These are phyloP conservation scores for Cossypha niveicapilla DNA, from an alignment of 2,797 vertebrate genomes.

Conservation along the genomic window DNA sequence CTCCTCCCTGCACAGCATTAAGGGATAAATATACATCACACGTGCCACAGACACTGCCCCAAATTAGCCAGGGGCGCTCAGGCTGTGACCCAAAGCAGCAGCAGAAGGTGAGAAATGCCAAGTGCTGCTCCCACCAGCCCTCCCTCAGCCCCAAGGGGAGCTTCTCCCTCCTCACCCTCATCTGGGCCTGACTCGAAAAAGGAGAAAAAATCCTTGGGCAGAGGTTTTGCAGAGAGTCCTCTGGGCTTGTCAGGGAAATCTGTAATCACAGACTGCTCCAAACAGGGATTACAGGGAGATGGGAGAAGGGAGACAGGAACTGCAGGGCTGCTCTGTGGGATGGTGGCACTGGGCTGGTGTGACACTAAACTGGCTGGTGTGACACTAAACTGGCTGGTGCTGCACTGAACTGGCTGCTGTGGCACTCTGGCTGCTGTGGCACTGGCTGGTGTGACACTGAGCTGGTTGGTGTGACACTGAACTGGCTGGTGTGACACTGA, in stretches of 20 bases:
- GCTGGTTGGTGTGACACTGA: background rate
- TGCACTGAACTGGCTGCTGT: too few relatives aligned
- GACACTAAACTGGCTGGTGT: background rate
- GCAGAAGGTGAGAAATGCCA: background rate
- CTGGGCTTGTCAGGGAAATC: conserved; percentile 54
- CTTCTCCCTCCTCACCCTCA: background rate
- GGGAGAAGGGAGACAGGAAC: background rate
- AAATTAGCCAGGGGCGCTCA: background rate
- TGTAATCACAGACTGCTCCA: background rate
- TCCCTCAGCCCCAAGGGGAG: accelerated
- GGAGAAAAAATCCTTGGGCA: conserved; percentile 27
- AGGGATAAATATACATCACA: conserved; percentile 52
- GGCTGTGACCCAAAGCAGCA: background rate
- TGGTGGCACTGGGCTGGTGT: background rate
- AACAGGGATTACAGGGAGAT: background rate
- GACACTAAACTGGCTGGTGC: too few relatives aligned
- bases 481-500: background rate
- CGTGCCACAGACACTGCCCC: conserved; percentile 8
- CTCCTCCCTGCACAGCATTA: background rate
- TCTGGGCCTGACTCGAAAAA: background rate
- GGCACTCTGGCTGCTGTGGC: too few relatives aligned
- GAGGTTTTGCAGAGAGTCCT: conserved; percentile 7
- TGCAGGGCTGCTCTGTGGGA: too few relatives aligned
- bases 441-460: background rate
- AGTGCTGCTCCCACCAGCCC: background rate